Conservation (phyloP, 2,888 invertebrate species). For the Dromius quadrimaculatus region DNA sequence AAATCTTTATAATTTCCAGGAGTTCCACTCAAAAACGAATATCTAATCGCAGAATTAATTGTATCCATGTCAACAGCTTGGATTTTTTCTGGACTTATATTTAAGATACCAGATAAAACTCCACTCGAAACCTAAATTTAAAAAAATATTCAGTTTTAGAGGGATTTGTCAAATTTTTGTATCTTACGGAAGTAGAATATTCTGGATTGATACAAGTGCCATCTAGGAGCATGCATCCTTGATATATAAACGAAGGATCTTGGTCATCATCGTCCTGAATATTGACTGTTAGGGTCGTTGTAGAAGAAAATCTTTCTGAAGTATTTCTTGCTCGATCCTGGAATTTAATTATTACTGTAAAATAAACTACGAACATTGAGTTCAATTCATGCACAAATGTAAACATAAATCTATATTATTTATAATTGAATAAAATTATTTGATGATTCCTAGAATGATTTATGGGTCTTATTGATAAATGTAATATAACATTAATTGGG, state of each 20-base stretch:
- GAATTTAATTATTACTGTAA: slow-evolving; percentile 58
- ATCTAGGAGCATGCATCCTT: slow-evolving; percentile 84
- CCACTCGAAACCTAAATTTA: slow-evolving; percentile 82
- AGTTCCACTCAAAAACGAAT: slow-evolving; percentile 84
- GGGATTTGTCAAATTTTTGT: slow-evolving; percentile 4
- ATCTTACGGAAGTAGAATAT: slow-evolving; percentile 82
- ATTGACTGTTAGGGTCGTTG: slow-evolving; percentile 86
- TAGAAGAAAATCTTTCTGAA: slow-evolving; percentile 82
- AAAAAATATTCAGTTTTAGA: background rate
- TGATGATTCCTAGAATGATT: too few species aligned
- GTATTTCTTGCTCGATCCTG: slow-evolving; percentile 89
- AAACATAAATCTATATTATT: too few species aligned
- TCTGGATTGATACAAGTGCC: slow-evolving; percentile 90
- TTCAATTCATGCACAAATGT: background rate
- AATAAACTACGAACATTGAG: background rate
- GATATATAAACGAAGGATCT: slow-evolving; percentile 91
- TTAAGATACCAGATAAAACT: slow-evolving; percentile 84
- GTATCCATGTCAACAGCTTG: slow-evolving; percentile 93
- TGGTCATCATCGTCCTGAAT: slow-evolving; percentile 92
- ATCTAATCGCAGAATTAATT: slow-evolving; percentile 84
- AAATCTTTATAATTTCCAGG: slow-evolving; percentile 83
- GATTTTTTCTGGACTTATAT: slow-evolving; percentile 87
- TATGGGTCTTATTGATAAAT: too few species aligned
- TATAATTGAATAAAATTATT: too few species aligned
- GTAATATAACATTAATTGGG: too few species aligned